Conservation (phyloP, 2,888 invertebrate genomes). For the Xestobium rufovillosum region DNA sequence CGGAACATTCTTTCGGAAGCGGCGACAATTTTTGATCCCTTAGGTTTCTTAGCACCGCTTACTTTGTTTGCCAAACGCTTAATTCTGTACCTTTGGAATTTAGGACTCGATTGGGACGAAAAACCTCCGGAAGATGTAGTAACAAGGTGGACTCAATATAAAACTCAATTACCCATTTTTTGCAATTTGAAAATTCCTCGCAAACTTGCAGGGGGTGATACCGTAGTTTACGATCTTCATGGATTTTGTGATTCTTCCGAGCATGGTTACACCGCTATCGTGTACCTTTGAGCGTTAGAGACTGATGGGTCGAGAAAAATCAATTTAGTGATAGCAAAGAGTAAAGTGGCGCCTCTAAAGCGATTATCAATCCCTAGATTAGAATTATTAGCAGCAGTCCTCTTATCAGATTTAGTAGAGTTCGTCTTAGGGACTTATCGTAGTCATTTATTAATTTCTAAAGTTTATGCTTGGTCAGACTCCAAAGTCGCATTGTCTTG, state of each 20-base stretch:
- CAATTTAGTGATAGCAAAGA: no score
- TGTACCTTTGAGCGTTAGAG: no score
- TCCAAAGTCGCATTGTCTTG: no score
- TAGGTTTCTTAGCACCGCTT: constrained; percentile 23
- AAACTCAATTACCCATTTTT: constrained; percentile 7
- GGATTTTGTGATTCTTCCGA: constrained; percentile 8
- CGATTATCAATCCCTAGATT: no score
- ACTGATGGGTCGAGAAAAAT: no score
- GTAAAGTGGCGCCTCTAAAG: no score
- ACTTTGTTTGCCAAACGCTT: constrained; percentile 23
- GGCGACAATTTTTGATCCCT: constrained; percentile 23
- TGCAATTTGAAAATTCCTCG: constrained; percentile 12
- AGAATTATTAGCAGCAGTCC: no score
- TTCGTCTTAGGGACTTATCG: no score
- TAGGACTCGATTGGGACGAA: constrained; percentile 18
- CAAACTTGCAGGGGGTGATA: not conserved
- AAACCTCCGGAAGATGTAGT: constrained; percentile 9
- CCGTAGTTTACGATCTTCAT: not conserved
- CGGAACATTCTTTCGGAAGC: constrained; percentile 23
- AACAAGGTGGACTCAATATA: constrained; percentile 13
- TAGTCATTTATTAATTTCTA: no score
- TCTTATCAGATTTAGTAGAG: no score
- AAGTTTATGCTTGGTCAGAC: no score
- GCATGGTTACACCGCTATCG: constrained; percentile 7
- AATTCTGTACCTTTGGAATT: constrained; percentile 21